A percentile compares a stretch with the other conserved stretches of the same genome.
Evolutionary conservation across 1,140 invertebrate genomes (phyloP).

Genomic region (Euwallacea similis): DNA sequence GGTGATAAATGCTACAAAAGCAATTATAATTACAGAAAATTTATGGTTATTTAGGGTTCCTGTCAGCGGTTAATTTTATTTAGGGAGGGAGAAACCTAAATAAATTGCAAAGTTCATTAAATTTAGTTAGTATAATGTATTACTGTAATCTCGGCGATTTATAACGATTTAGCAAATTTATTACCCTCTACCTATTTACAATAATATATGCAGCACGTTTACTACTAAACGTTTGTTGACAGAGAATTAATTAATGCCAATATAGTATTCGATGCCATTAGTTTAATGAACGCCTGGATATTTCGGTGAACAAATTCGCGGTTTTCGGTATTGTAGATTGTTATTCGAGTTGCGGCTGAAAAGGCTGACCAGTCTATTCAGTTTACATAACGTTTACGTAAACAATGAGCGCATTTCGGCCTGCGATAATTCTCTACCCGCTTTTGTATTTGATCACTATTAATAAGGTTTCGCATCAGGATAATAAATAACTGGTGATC

Average conservation of each 20-base stretch:
- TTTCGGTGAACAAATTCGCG: not conserved
- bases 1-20: conserved; percentile 18
- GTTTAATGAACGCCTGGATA: not conserved
- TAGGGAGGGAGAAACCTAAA: conserved; percentile 15
- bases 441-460: too few species aligned
- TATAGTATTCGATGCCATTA: conserved; percentile 4
- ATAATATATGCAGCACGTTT: conserved; percentile 17
- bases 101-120: conserved; percentile 31
- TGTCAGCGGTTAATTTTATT: conserved; percentile 30
- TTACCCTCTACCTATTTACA: conserved; percentile 20
- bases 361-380: too few species aligned
- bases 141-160: conserved; percentile 25
- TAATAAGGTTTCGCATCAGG: too few species aligned
- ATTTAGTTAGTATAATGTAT: conserved; percentile 28
- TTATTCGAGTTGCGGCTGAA: not conserved
- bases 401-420: too few species aligned
- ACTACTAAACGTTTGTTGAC: conserved; percentile 12
- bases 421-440: too few species aligned
- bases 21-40: conserved; percentile 24
- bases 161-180: conserved; percentile 28
- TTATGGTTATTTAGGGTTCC: conserved; percentile 24
- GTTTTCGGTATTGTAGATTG: not conserved
- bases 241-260: conserved; percentile 18
- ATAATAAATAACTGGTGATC: too few species aligned
- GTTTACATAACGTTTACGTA: too few species aligned